Conservation (phyloP, 2,113 vertebrate genomes). For the Nothocercus nigrocapillus region DNA sequence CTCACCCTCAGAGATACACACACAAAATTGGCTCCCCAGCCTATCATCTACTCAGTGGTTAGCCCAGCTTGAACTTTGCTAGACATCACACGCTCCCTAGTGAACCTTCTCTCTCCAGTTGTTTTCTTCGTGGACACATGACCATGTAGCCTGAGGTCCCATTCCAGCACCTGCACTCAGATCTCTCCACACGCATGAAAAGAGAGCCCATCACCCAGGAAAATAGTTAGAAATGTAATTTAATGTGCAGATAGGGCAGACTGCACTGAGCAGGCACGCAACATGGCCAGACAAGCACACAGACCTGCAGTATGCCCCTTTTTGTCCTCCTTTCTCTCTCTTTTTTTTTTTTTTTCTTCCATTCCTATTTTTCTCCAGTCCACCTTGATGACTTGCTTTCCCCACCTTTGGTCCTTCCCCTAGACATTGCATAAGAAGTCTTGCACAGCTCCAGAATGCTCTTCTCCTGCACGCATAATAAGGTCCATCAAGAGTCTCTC, state of each 20-base stretch:
- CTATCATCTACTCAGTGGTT: neutral
- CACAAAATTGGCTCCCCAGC: neutral
- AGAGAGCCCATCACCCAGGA: neutral
- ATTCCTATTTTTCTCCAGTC: neutral
- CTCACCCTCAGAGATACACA: neutral
- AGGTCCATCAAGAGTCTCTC: neutral
- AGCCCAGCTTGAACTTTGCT: neutral
- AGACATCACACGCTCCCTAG: neutral
- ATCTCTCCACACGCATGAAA: too few species aligned
- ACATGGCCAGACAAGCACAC: neutral
- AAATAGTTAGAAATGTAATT: neutral
- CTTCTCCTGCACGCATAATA: neutral
- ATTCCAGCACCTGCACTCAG: neutral
- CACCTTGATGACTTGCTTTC: neutral
- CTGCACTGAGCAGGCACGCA: neutral
- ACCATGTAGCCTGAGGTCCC: neutral
- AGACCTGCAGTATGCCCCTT: fast-evolving
- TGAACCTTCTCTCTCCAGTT: neutral
- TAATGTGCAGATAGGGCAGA: neutral
- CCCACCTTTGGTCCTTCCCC: neutral
- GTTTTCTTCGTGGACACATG: neutral
- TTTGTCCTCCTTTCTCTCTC: neutral
- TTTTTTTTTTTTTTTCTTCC: neutral
- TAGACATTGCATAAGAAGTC: neutral
- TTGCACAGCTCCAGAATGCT: neutral